Conservation (phyloP, 2,113 vertebrate genomes). For the Istiophorus platypterus region DNA sequence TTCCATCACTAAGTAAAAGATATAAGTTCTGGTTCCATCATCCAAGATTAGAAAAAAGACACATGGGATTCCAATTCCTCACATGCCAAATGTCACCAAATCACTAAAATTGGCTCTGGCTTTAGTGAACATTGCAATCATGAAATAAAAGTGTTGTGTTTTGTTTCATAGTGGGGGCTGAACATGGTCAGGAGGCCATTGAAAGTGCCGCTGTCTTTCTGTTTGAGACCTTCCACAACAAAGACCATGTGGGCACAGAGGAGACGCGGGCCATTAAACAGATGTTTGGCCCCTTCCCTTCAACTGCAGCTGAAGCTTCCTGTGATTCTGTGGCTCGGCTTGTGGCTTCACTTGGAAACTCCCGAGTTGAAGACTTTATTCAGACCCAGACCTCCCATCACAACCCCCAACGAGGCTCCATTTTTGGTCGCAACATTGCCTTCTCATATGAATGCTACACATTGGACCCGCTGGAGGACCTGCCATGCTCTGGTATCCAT, state of each 20-base stretch:
- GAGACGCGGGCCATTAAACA: slow-evolving; percentile 93
- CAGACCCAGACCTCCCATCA: slow-evolving; percentile 80
- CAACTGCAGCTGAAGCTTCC: slow-evolving; percentile 89
- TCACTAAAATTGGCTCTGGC: background rate
- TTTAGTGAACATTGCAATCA: background rate
- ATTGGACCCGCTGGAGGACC: slow-evolving; percentile 88
- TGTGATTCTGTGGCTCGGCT: slow-evolving; percentile 86
- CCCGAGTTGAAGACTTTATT: slow-evolving; percentile 86
- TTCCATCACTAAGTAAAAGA: background rate
- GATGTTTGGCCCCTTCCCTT: slow-evolving; percentile 96
- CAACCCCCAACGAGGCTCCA: slow-evolving; percentile 54
- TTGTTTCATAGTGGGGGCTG: slow-evolving; percentile 88
- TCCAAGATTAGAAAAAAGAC: background rate
- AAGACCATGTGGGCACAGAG: slow-evolving; percentile 89
- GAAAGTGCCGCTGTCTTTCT: slow-evolving; percentile 94
- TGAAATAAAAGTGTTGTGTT: slow-evolving; percentile 10
- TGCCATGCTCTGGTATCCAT: slow-evolving; percentile 79
- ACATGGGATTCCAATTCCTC: background rate
- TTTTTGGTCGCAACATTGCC: slow-evolving; percentile 91
- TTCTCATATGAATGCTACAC: slow-evolving; percentile 94
- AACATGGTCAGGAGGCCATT: slow-evolving; percentile 90
- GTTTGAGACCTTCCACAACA: slow-evolving; percentile 92
- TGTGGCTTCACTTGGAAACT: slow-evolving; percentile 85
- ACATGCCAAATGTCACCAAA: background rate
- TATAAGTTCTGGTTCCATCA: background rate